These are phyloP conservation scores for Sebastes oblongus DNA, from an alignment of 2,797 vertebrate species.

Conservation along the genomic window DNA sequence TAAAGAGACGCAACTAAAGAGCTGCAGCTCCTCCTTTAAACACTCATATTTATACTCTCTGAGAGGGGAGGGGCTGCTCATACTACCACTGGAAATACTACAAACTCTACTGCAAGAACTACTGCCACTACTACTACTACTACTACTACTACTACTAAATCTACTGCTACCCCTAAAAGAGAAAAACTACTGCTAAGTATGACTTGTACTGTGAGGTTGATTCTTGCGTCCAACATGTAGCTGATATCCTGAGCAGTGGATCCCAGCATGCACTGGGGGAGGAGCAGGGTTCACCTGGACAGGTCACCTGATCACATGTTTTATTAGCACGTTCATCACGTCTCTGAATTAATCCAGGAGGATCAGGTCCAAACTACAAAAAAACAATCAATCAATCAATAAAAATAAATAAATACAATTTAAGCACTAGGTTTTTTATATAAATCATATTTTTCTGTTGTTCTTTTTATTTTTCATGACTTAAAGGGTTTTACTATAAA, in stretches of 20 bases:
- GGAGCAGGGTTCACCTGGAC: not conserved
- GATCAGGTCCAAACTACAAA: too few species aligned
- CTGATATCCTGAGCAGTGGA: not conserved
- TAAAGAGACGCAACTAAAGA: constrained; percentile 3
- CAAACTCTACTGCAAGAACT: not conserved
- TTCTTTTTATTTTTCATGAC: too few species aligned
- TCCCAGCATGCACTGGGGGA: not conserved
- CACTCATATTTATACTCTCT: constrained; percentile 49
- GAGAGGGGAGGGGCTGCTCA: not conserved
- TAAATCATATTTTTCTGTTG: too few species aligned
- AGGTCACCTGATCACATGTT: not conserved
- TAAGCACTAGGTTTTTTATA: too few species aligned
- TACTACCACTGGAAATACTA: not conserved
- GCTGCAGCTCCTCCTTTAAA: constrained; percentile 56
- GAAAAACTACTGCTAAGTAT: not conserved
- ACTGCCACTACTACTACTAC: too few species aligned
- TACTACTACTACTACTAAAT: not conserved
- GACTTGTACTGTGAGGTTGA: not conserved
- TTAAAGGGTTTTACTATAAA: too few species aligned
- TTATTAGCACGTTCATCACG: too few species aligned
- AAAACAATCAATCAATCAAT: too few species aligned
- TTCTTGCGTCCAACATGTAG: not conserved
- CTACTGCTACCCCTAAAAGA: not conserved
- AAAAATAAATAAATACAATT: too few species aligned
- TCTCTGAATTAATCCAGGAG: too few species aligned